Percentiles rank a stretch among this genome's conserved stretches.
phyloP scores from a whole-genome alignment of 2,113 vertebrate genomes.

The Macrotis lagotis region DNA sequence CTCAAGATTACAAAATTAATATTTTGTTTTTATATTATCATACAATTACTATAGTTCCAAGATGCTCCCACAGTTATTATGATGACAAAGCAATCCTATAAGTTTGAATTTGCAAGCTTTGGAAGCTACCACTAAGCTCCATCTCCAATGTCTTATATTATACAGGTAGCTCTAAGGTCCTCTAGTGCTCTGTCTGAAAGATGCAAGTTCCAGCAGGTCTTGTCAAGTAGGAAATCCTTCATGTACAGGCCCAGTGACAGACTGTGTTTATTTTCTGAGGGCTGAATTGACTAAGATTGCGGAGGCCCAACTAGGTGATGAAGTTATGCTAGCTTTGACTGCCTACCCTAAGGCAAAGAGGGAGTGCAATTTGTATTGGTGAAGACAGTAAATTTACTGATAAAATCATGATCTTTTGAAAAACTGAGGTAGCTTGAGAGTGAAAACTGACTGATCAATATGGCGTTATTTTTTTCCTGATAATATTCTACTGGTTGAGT shows the following conservation, averaged over 20 bases:
- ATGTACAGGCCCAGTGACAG: not conserved
- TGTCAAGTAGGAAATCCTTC: not conserved
- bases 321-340: not conserved
- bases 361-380: not conserved
- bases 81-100: not conserved
- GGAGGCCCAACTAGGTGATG: not conserved
- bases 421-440: not conserved
- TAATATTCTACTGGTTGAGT: not conserved
- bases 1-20: not conserved
- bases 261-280: not conserved
- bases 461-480: not conserved
- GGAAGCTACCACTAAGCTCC: not conserved
- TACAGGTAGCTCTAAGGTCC: not conserved
- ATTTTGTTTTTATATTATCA: slow-evolving; percentile 31
- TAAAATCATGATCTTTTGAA: no score
- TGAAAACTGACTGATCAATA: not conserved
- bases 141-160: not conserved
- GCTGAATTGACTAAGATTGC: not conserved
- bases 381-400: no score
- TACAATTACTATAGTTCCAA: slow-evolving; percentile 33
- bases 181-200: not conserved
- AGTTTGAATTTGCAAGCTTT: slow-evolving; percentile 10
- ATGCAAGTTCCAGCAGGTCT: no score
- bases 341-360: not conserved
- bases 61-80: not conserved